phyloP scores from a whole-genome alignment of 92 coral and sea anemone species.

The Hydrozoanthus gracilis region DNA sequence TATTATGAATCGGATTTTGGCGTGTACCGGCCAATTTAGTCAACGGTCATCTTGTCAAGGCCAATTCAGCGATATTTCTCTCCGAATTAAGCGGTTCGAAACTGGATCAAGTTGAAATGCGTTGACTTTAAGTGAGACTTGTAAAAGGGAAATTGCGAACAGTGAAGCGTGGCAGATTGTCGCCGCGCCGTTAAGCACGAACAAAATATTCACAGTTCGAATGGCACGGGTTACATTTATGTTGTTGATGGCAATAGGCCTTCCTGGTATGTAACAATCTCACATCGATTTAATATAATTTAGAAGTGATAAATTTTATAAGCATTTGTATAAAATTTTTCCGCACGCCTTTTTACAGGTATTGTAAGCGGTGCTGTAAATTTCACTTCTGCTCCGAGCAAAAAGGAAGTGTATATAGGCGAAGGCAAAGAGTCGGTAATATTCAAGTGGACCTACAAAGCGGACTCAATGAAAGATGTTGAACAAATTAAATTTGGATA shows the following conservation, averaged over 20 bases:
- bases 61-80: not conserved
- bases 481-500: slow-evolving; percentile 22
- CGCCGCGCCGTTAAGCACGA: not conserved
- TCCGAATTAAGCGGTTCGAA: not conserved
- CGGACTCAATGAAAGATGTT: not conserved
- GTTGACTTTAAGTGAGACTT: not conserved
- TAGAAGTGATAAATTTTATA: not conserved
- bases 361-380: slow-evolving; percentile 1
- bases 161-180: slow-evolving; percentile 3
- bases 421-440: slow-evolving; percentile 23
- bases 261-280: slow-evolving; percentile 9
- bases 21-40: slow-evolving; percentile 1
- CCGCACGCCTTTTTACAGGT: slow-evolving; percentile 5
- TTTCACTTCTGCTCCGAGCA: slow-evolving; percentile 34
- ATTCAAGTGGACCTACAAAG: slow-evolving; percentile 33
- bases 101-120: not conserved
- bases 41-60: not conserved
- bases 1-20: slow-evolving; percentile 51
- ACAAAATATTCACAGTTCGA: not conserved
- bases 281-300: not conserved
- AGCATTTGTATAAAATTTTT: not conserved
- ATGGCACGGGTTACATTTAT: slow-evolving; percentile 27
- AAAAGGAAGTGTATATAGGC: slow-evolving; percentile 2
- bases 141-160: not conserved
- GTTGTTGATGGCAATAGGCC: not conserved